Percentiles rank a stretch among this genome's conserved stretches.
Evolutionary conservation across 2,797 vertebrate genomes (phyloP).

Genomic region (Naso thynnoides): DNA sequence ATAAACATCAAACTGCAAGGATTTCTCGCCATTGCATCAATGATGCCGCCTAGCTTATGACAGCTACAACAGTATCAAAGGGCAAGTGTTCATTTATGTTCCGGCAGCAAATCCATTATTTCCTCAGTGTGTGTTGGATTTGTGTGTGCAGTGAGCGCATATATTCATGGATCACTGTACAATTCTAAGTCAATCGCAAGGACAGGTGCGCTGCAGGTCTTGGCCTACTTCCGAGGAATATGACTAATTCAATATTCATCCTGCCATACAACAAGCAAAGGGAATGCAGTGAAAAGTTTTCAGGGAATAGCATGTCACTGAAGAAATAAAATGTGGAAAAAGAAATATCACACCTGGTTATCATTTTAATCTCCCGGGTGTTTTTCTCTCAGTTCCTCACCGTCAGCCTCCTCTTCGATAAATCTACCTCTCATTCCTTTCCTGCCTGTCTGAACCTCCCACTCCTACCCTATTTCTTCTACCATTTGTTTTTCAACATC

Average conservation of each 20-base stretch:
- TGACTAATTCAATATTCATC: slow-evolving; percentile 50
- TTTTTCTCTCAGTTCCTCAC: slow-evolving; percentile 43
- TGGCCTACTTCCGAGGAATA: slow-evolving; percentile 43
- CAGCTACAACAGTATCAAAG: slow-evolving; percentile 75
- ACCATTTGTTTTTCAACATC: slow-evolving; percentile 17
- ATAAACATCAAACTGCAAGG: slow-evolving; percentile 66
- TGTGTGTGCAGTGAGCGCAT: slow-evolving; percentile 20
- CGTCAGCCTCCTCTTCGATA: slow-evolving; percentile 42
- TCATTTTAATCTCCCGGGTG: slow-evolving; percentile 39
- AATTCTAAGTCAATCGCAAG: slow-evolving; percentile 58
- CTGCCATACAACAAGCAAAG: slow-evolving; percentile 37
- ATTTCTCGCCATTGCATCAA: slow-evolving; percentile 80
- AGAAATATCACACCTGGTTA: slow-evolving; percentile 49
- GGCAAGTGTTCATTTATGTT: slow-evolving; percentile 73
- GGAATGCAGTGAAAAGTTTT: slow-evolving; percentile 40
- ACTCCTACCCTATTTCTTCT: slow-evolving; percentile 50
- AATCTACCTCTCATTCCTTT: slow-evolving; percentile 37
- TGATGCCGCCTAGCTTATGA: slow-evolving; percentile 64
- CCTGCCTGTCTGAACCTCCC: slow-evolving; percentile 41
- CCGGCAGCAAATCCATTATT: slow-evolving; percentile 64
- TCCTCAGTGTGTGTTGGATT: slow-evolving; percentile 38
- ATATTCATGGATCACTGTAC: slow-evolving; percentile 58
- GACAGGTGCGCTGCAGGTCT: slow-evolving; percentile 40
- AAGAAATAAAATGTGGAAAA: slow-evolving; percentile 47
- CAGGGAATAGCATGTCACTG: slow-evolving; percentile 39